phyloP scores from a whole-genome alignment of 2,888 invertebrate genomes.

The Tuta absoluta region DNA sequence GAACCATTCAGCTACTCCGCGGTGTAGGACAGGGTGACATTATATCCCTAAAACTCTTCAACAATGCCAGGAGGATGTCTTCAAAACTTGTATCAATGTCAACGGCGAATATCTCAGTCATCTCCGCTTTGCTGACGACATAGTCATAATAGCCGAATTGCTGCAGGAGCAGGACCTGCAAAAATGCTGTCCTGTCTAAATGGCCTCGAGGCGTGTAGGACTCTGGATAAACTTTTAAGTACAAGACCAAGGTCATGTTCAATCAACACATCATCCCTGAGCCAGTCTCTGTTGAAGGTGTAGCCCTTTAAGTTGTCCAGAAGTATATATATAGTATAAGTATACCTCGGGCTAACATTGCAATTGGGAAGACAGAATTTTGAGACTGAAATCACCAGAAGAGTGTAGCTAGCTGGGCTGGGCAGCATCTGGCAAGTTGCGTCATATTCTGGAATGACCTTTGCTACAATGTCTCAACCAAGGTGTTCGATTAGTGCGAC shows the following conservation, averaged over 20 bases:
- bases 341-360: slow-evolving; percentile 20
- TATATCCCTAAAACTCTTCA: slow-evolving; percentile 34
- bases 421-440: slow-evolving; percentile 17
- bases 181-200: not conserved
- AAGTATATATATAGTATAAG: no score
- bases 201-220: not conserved
- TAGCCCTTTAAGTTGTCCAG: not conserved
- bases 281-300: not conserved
- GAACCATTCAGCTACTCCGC: slow-evolving; percentile 12
- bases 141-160: not conserved
- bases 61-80: slow-evolving; percentile 6
- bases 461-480: slow-evolving; percentile 30
- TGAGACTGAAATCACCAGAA: slow-evolving; percentile 14
- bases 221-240: not conserved
- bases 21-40: slow-evolving; percentile 33
- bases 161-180: not conserved
- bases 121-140: slow-evolving; percentile 12
- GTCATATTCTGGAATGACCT: slow-evolving; percentile 6
- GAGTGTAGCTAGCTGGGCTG: slow-evolving; percentile 14
- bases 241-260: slow-evolving; percentile 5
- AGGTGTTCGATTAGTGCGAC: no score
- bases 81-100: slow-evolving; percentile 7
- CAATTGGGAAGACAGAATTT: slow-evolving; percentile 24
- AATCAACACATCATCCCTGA: not conserved
- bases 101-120: not conserved